Percentiles rank a stretch among this genome's conserved stretches.
Evolutionary conservation across 2,888 invertebrate genomes (phyloP).

Genomic region (Strigamia crassipes): DNA sequence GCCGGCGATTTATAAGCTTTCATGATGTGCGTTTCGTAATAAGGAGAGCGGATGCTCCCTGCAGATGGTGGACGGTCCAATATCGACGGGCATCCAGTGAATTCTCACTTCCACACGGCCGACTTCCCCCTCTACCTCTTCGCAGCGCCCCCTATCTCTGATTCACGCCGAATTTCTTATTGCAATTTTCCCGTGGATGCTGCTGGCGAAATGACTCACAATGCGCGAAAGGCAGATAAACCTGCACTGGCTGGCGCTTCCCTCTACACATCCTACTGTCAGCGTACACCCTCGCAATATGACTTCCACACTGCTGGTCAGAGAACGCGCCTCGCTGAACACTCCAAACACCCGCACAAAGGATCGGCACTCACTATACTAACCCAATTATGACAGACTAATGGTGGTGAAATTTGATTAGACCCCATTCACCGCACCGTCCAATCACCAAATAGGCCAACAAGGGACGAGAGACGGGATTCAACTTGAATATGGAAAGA

Average conservation of each 20-base stretch:
- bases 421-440: slow-evolving; percentile 22
- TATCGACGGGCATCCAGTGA: slow-evolving; percentile 35
- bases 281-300: slow-evolving; percentile 11
- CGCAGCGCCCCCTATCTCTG: slow-evolving; percentile 47
- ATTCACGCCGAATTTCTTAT: slow-evolving; percentile 50
- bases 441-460: slow-evolving; percentile 7
- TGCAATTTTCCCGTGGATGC: slow-evolving; percentile 50
- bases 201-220: slow-evolving; percentile 49
- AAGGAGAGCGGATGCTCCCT: slow-evolving; percentile 14
- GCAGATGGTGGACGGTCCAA: slow-evolving; percentile 28
- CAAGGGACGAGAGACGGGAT: not conserved
- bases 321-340: slow-evolving; percentile 26
- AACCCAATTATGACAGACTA: slow-evolving; percentile 35
- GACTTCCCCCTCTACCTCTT: slow-evolving; percentile 49
- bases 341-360: slow-evolving; percentile 11
- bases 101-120: slow-evolving; percentile 45
- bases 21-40: slow-evolving; percentile 17
- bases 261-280: slow-evolving; percentile 18
- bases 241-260: slow-evolving; percentile 22
- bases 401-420: slow-evolving; percentile 35
- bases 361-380: slow-evolving; percentile 31
- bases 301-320: slow-evolving; percentile 29
- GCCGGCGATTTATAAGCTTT: not conserved
- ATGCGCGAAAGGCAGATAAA: slow-evolving; percentile 34
- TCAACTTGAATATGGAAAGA: not conserved